Evolutionary conservation across 2,888 invertebrate genomes (phyloP), one percentile per base, ranked within the genome.

Genomic region (Drymonia ruficornis): DNA sequence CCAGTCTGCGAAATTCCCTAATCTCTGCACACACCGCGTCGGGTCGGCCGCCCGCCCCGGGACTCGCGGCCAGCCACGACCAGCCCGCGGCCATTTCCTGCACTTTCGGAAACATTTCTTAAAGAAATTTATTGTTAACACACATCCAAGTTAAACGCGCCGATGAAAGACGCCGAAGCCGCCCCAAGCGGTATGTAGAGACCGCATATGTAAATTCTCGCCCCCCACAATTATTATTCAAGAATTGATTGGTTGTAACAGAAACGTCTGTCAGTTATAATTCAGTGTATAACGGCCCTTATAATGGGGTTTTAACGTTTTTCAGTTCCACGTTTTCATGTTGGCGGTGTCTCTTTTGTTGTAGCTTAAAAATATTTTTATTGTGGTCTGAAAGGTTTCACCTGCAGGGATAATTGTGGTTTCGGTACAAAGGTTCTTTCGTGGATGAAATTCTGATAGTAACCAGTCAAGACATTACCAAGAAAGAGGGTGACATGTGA

Each of bases 41-140:
- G 29, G 46, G 47, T 47, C 31, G 47, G 11, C 19, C 43, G 43
- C 67, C 19, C 43, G 43, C 67, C 64, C 60, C 61, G 64, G 70
- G 67, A 59, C 51, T 43, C 55, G 63, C 54, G 49, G 46, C 61
- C 71, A 65, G 68, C 72, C 78, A 73, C 76, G 74, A 72, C 53
- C 63, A 56, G 78, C 83, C 82, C 63, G 57, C 55, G 79, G 81
- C 76, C 56, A 64, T 59, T 72, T 74, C 74, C 70, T 56, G 72
- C 73, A 71, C 72, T 75, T 78, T 75, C 67, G 73, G 75, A 72
- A 74, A 76, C 63, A 55, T 64, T 59, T 59, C 63, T 52, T 55
- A 50, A 59, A 60, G 67, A 76, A 74, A 83, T 83, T 81, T 80
- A 81, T 79, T 67, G 73, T 70, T 75, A 68, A 72, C 77, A 70